Conservation (phyloP, 2,888 invertebrate species). For the Chelonus formosanus region DNA sequence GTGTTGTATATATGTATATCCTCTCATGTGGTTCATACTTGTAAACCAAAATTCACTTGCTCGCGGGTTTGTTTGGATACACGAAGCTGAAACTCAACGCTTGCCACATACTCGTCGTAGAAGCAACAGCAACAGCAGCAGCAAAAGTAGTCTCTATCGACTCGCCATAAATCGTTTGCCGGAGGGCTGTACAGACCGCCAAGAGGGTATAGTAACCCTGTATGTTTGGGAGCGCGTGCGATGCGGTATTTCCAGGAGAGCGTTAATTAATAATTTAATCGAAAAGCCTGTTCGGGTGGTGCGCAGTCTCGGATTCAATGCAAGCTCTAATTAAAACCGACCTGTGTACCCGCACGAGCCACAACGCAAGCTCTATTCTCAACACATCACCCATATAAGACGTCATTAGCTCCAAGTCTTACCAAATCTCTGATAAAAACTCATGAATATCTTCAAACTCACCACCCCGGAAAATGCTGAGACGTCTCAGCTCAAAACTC, state of each 20-base stretch:
- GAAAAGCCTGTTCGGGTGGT: constrained; percentile 58
- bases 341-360: constrained; percentile 19
- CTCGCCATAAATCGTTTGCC: constrained; percentile 39
- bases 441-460: neutral
- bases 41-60: constrained; percentile 25
- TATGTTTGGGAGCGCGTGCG: constrained; percentile 45
- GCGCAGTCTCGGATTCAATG: constrained; percentile 43
- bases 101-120: constrained; percentile 14
- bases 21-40: constrained; percentile 1
- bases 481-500: neutral
- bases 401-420: neutral
- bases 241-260: constrained; percentile 59
- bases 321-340: constrained; percentile 56
- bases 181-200: constrained; percentile 24
- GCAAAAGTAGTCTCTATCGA: constrained; percentile 30
- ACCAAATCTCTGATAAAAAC: neutral
- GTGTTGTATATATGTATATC: constrained; percentile 5
- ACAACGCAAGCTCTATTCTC: constrained; percentile 6
- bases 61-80: constrained; percentile 28
- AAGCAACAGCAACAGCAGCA: constrained; percentile 1
- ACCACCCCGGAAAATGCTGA: neutral
- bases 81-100: constrained; percentile 33
- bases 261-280: constrained; percentile 65
- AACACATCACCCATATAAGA: constrained; percentile 14
- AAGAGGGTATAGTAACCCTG: constrained; percentile 3